phyloP scores from a whole-genome alignment of 2,113 vertebrate genomes.

The Antechinus flavipes region DNA sequence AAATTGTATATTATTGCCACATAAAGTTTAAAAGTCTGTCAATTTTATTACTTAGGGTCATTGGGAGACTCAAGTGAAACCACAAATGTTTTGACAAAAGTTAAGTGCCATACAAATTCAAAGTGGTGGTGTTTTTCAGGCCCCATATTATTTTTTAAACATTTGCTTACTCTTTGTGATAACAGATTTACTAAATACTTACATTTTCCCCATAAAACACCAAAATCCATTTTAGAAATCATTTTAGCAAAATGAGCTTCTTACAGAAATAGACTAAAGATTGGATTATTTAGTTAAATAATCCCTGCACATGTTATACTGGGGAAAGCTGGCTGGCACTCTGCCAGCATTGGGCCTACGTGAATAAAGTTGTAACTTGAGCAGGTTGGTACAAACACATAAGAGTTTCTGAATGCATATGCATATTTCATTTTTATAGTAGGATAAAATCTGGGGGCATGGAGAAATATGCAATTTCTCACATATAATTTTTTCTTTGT shows the following conservation, averaged over 20 bases:
- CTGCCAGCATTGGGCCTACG: slow-evolving; percentile 54
- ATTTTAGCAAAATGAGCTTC: slow-evolving; percentile 62
- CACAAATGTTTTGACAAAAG: slow-evolving; percentile 37
- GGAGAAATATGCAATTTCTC: slow-evolving; percentile 67
- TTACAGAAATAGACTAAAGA: slow-evolving; percentile 39
- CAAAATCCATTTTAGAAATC: slow-evolving; percentile 50
- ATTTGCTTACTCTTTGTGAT: slow-evolving; percentile 22
- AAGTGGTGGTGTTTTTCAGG: slow-evolving; percentile 16
- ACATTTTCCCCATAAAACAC: slow-evolving; percentile 53
- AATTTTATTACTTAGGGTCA: neutral
- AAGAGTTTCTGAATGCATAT: slow-evolving; percentile 52
- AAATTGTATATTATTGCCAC: neutral
- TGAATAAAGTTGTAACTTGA: slow-evolving; percentile 64
- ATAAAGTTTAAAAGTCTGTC: neutral
- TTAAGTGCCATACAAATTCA: slow-evolving; percentile 33
- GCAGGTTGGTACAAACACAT: slow-evolving; percentile 65
- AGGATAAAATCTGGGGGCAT: slow-evolving; percentile 57
- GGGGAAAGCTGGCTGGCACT: slow-evolving; percentile 61
- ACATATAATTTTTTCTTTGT: slow-evolving; percentile 56
- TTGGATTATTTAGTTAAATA: slow-evolving; percentile 52
- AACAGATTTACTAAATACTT: slow-evolving; percentile 47
- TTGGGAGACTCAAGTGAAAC: neutral
- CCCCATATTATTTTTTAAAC: slow-evolving; percentile 26
- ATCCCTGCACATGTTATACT: slow-evolving; percentile 44
- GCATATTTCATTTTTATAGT: slow-evolving; percentile 53